Conservation (phyloP, 1,140 invertebrate species). For the Caenorhabditis elegans region DNA sequence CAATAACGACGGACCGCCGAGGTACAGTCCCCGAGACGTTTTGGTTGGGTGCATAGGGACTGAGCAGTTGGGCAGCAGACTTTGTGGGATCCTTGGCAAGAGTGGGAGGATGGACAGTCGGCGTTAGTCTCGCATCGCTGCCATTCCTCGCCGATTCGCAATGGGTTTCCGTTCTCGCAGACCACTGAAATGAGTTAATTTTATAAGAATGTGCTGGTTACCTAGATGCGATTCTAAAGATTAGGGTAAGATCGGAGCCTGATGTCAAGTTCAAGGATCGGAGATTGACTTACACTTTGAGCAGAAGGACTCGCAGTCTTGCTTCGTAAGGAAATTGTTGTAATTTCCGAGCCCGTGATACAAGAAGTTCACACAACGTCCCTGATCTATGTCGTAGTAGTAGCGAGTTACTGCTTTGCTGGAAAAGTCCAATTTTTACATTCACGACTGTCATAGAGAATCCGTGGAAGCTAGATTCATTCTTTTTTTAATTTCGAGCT, state of each 20-base stretch:
- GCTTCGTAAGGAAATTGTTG: conserved; percentile 64
- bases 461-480: no score
- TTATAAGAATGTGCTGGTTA: conserved; percentile 34
- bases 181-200: conserved; percentile 57
- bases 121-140: conserved; percentile 58
- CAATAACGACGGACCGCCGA: conserved; percentile 61
- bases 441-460: no score
- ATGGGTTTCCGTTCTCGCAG: conserved; percentile 64
- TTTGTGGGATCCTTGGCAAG: conserved; percentile 59
- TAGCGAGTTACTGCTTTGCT: conserved; percentile 56
- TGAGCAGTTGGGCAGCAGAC: conserved; percentile 65
- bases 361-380: conserved; percentile 58
- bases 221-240: not conserved
- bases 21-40: conserved; percentile 63
- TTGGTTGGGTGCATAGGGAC: conserved; percentile 65
- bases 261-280: no score
- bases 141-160: conserved; percentile 64
- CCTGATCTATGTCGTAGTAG: conserved; percentile 63
- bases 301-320: conserved; percentile 63
- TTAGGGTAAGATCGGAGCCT: no score
- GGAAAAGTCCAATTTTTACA: no score
- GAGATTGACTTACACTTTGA: conserved; percentile 61
- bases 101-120: conserved; percentile 59
- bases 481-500: no score
- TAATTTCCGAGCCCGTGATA: conserved; percentile 61